These are phyloP conservation scores for Anagrus nilaparvatae DNA, from an alignment of 1,140 invertebrate species.

Conservation along the genomic window DNA sequence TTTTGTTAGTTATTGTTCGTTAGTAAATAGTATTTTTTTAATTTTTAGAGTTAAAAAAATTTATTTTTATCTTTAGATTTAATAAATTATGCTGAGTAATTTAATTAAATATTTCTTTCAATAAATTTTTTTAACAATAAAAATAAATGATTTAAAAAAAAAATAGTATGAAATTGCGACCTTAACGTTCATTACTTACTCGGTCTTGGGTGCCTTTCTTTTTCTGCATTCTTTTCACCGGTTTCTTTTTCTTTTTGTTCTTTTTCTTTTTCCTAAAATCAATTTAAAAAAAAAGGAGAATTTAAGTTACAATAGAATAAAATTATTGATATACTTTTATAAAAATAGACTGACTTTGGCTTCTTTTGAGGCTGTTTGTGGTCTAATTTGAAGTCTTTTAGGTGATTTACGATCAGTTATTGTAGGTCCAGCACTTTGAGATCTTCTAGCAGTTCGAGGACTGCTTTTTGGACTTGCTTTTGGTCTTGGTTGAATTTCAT, in stretches of 20 bases:
- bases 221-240: slow-evolving; percentile 31
- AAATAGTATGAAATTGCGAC: neutral
- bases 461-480: slow-evolving; percentile 59
- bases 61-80: too few relatives aligned
- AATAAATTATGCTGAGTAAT: too few relatives aligned
- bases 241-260: slow-evolving; percentile 35
- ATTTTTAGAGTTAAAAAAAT: too few relatives aligned
- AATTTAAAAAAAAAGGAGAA: slow-evolving; percentile 8
- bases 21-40: too few relatives aligned
- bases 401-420: slow-evolving; percentile 56
- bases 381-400: slow-evolving; percentile 52
- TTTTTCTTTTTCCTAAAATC: slow-evolving; percentile 28
- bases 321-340: neutral
- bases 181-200: slow-evolving; percentile 31
- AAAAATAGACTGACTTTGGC: slow-evolving; percentile 31
- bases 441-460: slow-evolving; percentile 49
- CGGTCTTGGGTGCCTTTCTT: slow-evolving; percentile 39
- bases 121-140: too few relatives aligned
- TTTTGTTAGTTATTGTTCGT: too few relatives aligned
- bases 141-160: too few relatives aligned
- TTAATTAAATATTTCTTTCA: too few relatives aligned
- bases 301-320: too few relatives aligned
- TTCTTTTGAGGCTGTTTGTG: slow-evolving; percentile 47
- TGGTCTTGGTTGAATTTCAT: slow-evolving; percentile 32
- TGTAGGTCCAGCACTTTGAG: slow-evolving; percentile 57